phyloP scores from a whole-genome alignment of 2,888 invertebrate genomes.

The Elmis aenea region DNA sequence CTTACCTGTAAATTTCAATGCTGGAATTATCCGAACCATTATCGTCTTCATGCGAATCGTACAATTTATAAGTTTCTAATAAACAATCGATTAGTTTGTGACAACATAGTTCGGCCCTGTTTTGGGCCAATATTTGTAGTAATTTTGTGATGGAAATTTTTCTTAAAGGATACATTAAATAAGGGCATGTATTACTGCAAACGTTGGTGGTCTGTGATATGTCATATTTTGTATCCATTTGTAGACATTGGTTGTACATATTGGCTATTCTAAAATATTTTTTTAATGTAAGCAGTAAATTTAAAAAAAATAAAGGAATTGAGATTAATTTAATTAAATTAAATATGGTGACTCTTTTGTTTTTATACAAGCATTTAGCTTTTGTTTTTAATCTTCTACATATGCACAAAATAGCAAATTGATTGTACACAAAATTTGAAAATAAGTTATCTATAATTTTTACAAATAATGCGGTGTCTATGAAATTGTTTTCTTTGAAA shows the following conservation, averaged over 20 bases:
- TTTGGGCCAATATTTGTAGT: conserved; percentile 67
- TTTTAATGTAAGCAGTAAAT: too few relatives aligned
- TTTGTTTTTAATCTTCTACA: too few relatives aligned
- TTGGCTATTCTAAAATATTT: conserved; percentile 55
- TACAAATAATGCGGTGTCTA: too few relatives aligned
- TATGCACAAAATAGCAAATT: too few relatives aligned
- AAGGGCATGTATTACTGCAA: conserved; percentile 73
- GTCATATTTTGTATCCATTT: conserved; percentile 54
- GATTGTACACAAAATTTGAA: too few relatives aligned
- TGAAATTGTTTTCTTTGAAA: too few relatives aligned
- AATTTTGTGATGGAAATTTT: conserved; percentile 69
- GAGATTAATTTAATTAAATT: too few relatives aligned
- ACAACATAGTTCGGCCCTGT: conserved; percentile 65
- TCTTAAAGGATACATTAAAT: conserved; percentile 63
- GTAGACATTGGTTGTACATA: conserved; percentile 57
- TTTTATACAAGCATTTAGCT: too few relatives aligned
- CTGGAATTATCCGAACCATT: conserved; percentile 53
- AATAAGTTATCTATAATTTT: too few relatives aligned
- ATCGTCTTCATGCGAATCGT: conserved; percentile 51
- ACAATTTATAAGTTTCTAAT: conserved; percentile 60
- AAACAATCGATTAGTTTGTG: conserved; percentile 67
- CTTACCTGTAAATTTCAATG: conserved; percentile 66
- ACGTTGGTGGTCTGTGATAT: conserved; percentile 56
- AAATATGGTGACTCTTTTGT: too few relatives aligned
- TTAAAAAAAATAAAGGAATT: too few relatives aligned